These are phyloP conservation scores for Pandemis heparana DNA, from an alignment of 2,888 invertebrate species.

Conservation along the genomic window DNA sequence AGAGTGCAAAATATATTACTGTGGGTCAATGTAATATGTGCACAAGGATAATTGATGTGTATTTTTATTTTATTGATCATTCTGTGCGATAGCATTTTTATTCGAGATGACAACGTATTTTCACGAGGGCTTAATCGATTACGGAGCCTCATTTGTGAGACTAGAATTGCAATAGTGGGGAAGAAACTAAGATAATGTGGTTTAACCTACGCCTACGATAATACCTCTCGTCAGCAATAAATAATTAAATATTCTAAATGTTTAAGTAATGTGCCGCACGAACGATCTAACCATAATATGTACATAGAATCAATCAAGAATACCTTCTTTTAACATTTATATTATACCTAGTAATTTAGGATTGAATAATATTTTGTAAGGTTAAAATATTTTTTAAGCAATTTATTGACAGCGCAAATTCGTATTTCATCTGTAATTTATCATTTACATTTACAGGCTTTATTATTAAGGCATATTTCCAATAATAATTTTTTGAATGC, in stretches of 20 bases:
- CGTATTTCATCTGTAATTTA: slow-evolving; percentile 4
- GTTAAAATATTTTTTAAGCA: slow-evolving; percentile 22
- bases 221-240: neutral
- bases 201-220: neutral
- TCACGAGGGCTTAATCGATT: no score
- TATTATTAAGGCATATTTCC: slow-evolving; percentile 10
- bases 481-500: slow-evolving; percentile 20
- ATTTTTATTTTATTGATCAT: neutral
- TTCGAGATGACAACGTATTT: no score
- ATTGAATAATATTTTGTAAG: slow-evolving; percentile 35
- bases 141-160: neutral
- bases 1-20: no score
- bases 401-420: slow-evolving; percentile 20
- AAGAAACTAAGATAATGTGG: neutral
- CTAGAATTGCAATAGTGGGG: neutral
- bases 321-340: slow-evolving; percentile 19
- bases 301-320: slow-evolving; percentile 27
- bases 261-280: neutral
- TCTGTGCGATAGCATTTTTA: neutral
- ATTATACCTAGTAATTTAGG: slow-evolving; percentile 11
- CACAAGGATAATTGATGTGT: neutral
- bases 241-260: slow-evolving; percentile 1
- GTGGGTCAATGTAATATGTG: no score
- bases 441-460: neutral
- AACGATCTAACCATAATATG: slow-evolving; percentile 1